Base-by-base conservation (phyloP, 1,140 invertebrate genomes). In the Drosophila elegans region DNA sequence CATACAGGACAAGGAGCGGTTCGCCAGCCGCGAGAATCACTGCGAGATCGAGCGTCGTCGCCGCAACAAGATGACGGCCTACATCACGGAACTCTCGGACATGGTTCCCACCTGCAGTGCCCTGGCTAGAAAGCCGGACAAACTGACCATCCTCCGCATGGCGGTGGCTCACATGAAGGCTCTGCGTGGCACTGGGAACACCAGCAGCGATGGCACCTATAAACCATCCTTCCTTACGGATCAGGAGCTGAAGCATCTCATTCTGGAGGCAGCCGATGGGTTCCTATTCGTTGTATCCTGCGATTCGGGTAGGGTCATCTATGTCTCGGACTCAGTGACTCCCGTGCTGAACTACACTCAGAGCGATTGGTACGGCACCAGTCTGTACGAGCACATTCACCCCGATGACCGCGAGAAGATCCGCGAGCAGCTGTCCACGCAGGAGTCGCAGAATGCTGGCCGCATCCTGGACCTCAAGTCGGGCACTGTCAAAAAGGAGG, bases 51-150 rank as follows among this genome's bases (percentile, higher is more conserved):
- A 99, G 93, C 95, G 99, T 77, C 95, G 99, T 67, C 94, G 99
- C 77, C 95, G 99, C 64, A 99, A 99, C 94, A 99, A 99, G 95
- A 99, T 99, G 99, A 99, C 99, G 64, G 97, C 98, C 66, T 99
- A 99, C 93, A 99, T 99, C 91, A 99, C 98, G 77, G 99, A 99
- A 94, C 94, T 99, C 71, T 99, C 98, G 66, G 98, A 99, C 93
- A 99, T 99, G 99, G 98, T 99, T 78, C 99, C 99, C 81, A 99
- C 99, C 75, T 99, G 98, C 93, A 98, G 97, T 82, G 98, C 98
- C 1, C 94, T 99, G 38, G 98, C 98, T 3, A 95, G 98, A 56
- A 99, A 99, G 93, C 99, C 98, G 9, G 99, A 99, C 94, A 99
- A 99, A 93, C 95, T 99, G 41, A 99, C 99, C 67, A 99, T 99